These are phyloP conservation scores for Anoplophora glabripennis DNA, from an alignment of 1,140 invertebrate species.

Conservation along the genomic window DNA sequence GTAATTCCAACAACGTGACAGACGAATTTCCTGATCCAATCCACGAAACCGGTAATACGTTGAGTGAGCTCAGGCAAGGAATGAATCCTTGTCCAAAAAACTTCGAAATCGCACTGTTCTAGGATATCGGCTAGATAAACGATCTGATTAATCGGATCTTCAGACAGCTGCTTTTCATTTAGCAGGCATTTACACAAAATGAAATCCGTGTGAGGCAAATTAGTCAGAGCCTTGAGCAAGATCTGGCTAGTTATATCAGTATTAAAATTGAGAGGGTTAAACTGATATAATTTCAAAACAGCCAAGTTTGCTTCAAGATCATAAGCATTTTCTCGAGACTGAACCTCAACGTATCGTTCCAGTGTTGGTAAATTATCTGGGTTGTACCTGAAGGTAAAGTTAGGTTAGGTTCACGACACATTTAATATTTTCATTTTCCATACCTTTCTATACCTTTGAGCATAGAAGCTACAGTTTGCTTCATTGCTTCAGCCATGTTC, in stretches of 20 bases:
- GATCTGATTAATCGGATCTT: constrained; percentile 80
- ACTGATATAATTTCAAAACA: constrained; percentile 87
- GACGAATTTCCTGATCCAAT: constrained; percentile 95
- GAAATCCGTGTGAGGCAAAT: constrained; percentile 95
- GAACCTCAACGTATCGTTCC: constrained; percentile 90
- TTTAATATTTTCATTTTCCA: constrained; percentile 7
- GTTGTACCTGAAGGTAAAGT: constrained; percentile 73
- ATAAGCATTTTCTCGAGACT: constrained; percentile 90
- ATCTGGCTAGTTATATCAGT: constrained; percentile 80
- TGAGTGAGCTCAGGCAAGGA: constrained; percentile 69
- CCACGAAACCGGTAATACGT: constrained; percentile 86
- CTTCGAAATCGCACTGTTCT: constrained; percentile 89
- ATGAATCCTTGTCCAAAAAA: constrained; percentile 81
- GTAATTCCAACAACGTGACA: constrained; percentile 97
- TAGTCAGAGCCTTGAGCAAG: constrained; percentile 90
- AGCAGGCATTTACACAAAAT: constrained; percentile 94
- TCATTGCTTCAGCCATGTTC: constrained; percentile 71
- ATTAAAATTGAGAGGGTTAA: constrained; percentile 88
- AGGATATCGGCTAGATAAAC: constrained; percentile 86
- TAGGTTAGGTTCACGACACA: background rate
- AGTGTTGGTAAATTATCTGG: constrained; percentile 87
- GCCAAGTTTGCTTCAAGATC: constrained; percentile 96
- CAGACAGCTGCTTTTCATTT: constrained; percentile 78
- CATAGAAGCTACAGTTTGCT: constrained; percentile 68
- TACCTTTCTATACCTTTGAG: constrained; percentile 80